Evolutionary conservation across 1,140 invertebrate genomes (phyloP).

Genomic region (Holotrichia oblita): DNA sequence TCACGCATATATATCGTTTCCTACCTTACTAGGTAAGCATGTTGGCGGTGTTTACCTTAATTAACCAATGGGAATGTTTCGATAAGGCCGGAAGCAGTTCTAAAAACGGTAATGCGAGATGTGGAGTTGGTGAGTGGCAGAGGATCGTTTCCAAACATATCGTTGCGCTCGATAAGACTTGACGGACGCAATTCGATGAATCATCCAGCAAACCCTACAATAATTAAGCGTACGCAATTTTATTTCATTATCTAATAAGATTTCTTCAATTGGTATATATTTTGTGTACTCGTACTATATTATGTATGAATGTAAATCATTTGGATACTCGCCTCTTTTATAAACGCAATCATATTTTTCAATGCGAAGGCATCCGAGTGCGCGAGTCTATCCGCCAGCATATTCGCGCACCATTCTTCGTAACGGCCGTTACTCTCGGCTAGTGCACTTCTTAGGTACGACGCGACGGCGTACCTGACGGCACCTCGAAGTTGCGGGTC

Average conservation of each 20-base stretch:
- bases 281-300: no score
- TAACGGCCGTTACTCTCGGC: constrained; percentile 68
- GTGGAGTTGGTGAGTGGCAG: constrained; percentile 68
- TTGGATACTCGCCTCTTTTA: not conserved
- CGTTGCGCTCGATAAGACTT: constrained; percentile 69
- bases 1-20: no score
- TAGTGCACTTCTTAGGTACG: constrained; percentile 72
- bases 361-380: constrained; percentile 46
- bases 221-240: no score
- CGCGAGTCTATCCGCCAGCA: constrained; percentile 54
- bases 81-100: constrained; percentile 71
- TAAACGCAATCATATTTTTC: constrained; percentile 47
- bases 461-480: constrained; percentile 72
- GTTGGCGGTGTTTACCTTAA: constrained; percentile 78
- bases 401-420: constrained; percentile 60
- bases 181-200: constrained; percentile 73
- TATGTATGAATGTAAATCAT: no score
- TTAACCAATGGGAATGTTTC: constrained; percentile 86
- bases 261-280: no score
- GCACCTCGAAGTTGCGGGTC: constrained; percentile 87
- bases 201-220: constrained; percentile 73
- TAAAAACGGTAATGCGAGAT: constrained; percentile 66
- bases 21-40: no score
- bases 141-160: constrained; percentile 68
- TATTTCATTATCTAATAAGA: no score